A percentile compares a stretch with the other conserved stretches of the same genome.
Evolutionary conservation across 1,140 invertebrate genomes (phyloP).

Genomic region (Halictus rubicundus): DNA sequence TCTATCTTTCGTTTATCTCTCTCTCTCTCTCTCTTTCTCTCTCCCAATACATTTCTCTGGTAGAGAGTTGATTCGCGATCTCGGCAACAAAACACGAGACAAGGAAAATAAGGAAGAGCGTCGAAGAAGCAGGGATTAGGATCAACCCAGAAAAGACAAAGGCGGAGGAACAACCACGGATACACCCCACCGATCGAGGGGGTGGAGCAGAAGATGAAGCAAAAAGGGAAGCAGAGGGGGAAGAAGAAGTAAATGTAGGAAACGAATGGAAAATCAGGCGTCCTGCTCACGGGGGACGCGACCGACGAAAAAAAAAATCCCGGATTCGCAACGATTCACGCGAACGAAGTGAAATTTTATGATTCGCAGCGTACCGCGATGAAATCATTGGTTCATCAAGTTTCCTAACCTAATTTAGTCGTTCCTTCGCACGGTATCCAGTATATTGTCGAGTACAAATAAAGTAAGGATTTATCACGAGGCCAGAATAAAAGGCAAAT

Average conservation of each 20-base stretch:
- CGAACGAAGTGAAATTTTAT: neutral
- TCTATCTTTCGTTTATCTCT: neutral
- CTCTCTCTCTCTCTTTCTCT: neutral
- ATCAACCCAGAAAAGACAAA: neutral
- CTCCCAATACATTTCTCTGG: too few relatives aligned
- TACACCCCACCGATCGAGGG: too few relatives aligned
- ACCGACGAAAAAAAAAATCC: too few relatives aligned
- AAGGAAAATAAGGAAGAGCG: neutral
- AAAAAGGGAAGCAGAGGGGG: too few relatives aligned
- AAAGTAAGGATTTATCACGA: slow-evolving; percentile 60
- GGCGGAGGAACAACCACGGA: neutral
- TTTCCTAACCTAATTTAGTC: slow-evolving; percentile 55
- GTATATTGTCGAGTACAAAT: slow-evolving; percentile 64
- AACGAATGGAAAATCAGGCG: too few relatives aligned
- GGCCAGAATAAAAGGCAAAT: slow-evolving; percentile 64
- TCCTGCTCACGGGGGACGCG: too few relatives aligned
- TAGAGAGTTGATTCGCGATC: neutral
- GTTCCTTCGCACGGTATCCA: slow-evolving; percentile 49
- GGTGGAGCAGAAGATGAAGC: too few relatives aligned
- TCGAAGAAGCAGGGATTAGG: neutral
- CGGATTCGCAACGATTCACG: neutral
- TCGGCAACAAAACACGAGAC: neutral
- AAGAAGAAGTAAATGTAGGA: too few relatives aligned
- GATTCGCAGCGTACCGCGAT: slow-evolving; percentile 16
- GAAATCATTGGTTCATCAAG: slow-evolving; percentile 47